Percentiles rank a stretch among this genome's conserved stretches.
These are phyloP conservation scores for Cheiracanthium punctorium DNA, from an alignment of 2,888 invertebrate species.

Conservation along the genomic window DNA sequence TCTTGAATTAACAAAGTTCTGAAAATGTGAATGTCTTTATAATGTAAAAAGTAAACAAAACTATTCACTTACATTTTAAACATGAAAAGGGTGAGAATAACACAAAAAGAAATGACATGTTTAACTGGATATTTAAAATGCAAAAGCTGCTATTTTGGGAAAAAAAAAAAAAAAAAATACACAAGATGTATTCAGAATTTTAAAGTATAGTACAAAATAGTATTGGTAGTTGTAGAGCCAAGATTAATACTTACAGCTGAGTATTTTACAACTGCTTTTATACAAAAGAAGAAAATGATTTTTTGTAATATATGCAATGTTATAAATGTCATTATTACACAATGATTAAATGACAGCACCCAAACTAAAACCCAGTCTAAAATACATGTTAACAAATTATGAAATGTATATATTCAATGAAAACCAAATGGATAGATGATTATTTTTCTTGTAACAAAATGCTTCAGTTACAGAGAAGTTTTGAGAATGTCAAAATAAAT, in stretches of 20 bases:
- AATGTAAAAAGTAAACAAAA: no score
- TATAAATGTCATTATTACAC: no score
- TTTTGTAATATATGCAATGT: no score
- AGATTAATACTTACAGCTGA: background rate
- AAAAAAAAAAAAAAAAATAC: background rate
- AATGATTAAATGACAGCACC: background rate
- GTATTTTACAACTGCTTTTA: background rate
- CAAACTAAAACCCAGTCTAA: constrained; percentile 8
- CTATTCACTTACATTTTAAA: no score
- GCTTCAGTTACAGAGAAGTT: background rate
- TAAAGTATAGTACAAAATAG: background rate
- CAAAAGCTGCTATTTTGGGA: no score
- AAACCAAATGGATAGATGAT: background rate
- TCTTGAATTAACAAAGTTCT: no score
- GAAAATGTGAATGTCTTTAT: no score
- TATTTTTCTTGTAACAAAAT: background rate
- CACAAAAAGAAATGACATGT: no score
- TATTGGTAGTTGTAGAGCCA: background rate
- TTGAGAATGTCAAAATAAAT: background rate
- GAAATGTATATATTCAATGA: background rate
- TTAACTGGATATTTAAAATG: no score
- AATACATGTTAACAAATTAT: background rate
- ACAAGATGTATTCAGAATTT: background rate
- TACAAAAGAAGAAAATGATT: constrained; percentile 14
- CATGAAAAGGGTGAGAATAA: no score